Evolutionary conservation across 2,113 vertebrate genomes (phyloP), one percentile per base, ranked within the genome.

Genomic region (Oophaga pumilio): DNA sequence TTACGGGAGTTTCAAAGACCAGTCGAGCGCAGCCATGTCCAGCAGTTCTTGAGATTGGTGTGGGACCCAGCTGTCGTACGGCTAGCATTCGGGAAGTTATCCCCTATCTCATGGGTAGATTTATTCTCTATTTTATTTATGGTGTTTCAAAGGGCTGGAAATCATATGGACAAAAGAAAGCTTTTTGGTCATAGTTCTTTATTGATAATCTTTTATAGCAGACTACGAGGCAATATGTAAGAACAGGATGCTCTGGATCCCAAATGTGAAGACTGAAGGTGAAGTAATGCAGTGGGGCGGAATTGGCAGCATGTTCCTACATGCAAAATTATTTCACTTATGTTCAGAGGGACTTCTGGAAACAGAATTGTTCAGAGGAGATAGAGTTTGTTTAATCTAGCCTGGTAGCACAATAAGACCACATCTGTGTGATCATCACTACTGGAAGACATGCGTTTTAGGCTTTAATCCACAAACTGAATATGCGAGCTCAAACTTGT

Each of bases 321-420:
- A 57, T 50, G 93, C 80, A 84, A 10, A 0, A 50, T 77, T 85
- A 89, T 89, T 88, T 86, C 10, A 57, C 86, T 78, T 24, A 59
- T 68, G 11, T 89, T 43, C 80, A 87, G 76, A 85, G 71, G 33
- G 62, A 0, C 50, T 85, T 90, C 90, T 89, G 87, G 91, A 92
- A 92, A 87, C 0, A 43, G 64, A 89, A 92, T 76, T 92, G 90
- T 78, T 89, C 89, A 82, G 91, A 69, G 64, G 81, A 83, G 64
- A 92, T 91, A 56, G 68, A 88, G 90, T 88, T 80, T 91, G 91
- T 90, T 93, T 33, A 89, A 91, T 94, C 91, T 89, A 9, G 90
- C 92, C 92, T 94, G 90, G 89, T 8, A 86, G 87, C 76, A 90
- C 88, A 89, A 53, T 53, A 0, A 82, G 88, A 85, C 76, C 90